These are phyloP conservation scores for Chelonus formosanus DNA, from an alignment of 2,888 invertebrate species.

Conservation along the genomic window DNA sequence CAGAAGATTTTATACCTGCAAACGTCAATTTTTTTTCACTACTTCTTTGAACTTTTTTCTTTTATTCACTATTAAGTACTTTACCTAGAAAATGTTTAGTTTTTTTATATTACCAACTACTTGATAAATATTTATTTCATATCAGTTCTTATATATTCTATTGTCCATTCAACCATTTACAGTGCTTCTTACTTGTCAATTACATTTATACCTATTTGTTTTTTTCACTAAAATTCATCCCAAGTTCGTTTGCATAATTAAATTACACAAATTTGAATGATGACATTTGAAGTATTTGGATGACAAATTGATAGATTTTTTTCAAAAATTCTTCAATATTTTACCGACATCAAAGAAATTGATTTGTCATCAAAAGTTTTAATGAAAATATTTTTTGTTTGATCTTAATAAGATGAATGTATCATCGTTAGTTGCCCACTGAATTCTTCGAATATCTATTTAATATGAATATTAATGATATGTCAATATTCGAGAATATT, in stretches of 20 bases:
- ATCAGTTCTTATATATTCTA: neutral
- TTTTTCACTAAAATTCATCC: neutral
- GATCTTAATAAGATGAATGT: neutral
- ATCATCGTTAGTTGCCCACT: neutral
- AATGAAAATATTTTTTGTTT: conserved; percentile 2
- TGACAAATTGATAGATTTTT: too few species aligned
- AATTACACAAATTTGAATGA: too few species aligned
- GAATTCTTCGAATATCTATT: too few species aligned
- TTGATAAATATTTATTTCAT: too few species aligned
- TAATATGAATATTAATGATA: too few species aligned
- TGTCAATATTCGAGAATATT: too few species aligned
- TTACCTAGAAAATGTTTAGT: too few species aligned
- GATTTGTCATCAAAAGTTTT: neutral
- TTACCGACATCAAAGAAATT: neutral
- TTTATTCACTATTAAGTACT: neutral
- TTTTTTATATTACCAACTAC: neutral
- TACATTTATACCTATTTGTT: neutral
- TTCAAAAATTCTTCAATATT: neutral
- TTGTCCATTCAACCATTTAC: too few species aligned
- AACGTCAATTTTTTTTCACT: conserved; percentile 7
- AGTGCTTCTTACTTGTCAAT: too few species aligned
- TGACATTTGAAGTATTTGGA: too few species aligned
- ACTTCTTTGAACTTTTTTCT: conserved; percentile 1
- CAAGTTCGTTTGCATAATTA: too few species aligned
- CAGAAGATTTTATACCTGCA: neutral